Evolutionary conservation across 1,140 invertebrate genomes (phyloP), one percentile per base, ranked within the genome.

Genomic region (Drosophila repletoides): DNA sequence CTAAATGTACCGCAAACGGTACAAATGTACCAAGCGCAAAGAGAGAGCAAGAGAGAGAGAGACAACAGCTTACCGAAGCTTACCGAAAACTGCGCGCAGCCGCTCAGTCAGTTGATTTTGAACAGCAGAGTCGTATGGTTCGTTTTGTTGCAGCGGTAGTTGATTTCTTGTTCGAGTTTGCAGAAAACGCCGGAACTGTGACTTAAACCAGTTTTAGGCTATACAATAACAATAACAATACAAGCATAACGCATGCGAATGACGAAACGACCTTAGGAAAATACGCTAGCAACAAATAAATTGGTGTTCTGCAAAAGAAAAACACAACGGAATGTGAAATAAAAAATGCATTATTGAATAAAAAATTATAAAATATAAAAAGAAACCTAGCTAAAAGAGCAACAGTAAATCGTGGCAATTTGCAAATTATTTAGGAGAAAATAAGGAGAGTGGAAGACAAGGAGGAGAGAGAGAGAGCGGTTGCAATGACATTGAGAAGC

Each of bases 231-330:
- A 59, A 69, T 46, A 77, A 77, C 40, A 73, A 52, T 41, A 46
- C 67, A 63, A 61, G 41, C 31, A 49, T 60, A 73, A 76, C 70
- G 58, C 55, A 79, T 79, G 61, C 80, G 45, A 75, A 74, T 81
- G 77, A 76, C 72, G 77, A 81, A 83, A 83, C 74, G 70, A 71
- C 80, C 79, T 77, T 84, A 84, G 72, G 53, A 59, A 48, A 61
- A 59, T 67, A 49, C 52, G 41, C 24, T 24, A 52, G 33, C 2
- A 40, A 40, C 41, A 46, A 36, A n/a, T 22, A 22, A 17, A 19
- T 10, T 24, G 22, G 7, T 34, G 38, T 45, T 19, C 28, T 26
- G 33, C 5, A 53, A 22, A 63, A 40, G 43, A 15, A 28, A 17
- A 43, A 10, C 3, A 7, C 17, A 40, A 55, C 7, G 26, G 6